Percentiles rank a stretch among this genome's conserved stretches.
These are phyloP conservation scores for Vireo griseus DNA, from an alignment of 2,797 vertebrate genomes.

Conservation along the genomic window DNA sequence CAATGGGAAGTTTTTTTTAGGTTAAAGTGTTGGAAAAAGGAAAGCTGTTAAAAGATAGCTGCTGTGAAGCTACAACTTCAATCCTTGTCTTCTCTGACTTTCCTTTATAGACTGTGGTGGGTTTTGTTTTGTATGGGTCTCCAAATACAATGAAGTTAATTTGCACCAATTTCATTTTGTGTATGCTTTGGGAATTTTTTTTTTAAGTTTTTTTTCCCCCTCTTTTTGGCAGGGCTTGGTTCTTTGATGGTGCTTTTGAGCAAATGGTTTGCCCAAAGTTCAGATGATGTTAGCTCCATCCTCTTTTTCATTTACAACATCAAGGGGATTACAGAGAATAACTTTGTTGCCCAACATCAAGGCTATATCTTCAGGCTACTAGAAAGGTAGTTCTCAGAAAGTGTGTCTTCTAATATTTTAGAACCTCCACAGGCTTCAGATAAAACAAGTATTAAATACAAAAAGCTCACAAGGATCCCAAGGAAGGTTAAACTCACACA, in stretches of 20 bases:
- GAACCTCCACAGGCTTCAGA: conserved; percentile 83
- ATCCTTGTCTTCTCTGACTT: conserved; percentile 73
- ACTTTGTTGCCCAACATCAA: conserved; percentile 84
- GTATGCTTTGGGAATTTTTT: conserved; percentile 55
- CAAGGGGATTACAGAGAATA: conserved; percentile 83
- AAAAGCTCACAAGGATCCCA: conserved; percentile 78
- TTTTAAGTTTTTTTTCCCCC: not conserved
- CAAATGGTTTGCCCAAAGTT: conserved; percentile 82
- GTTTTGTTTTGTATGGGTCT: conserved; percentile 77
- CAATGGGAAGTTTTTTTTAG: conserved; percentile 76
- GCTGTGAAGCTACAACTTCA: conserved; percentile 74
- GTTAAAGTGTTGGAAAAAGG: conserved; percentile 75
- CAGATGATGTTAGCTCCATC: conserved; percentile 78
- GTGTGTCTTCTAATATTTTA: conserved; percentile 84
- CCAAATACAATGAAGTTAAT: conserved; percentile 76
- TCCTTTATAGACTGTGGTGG: conserved; percentile 67
- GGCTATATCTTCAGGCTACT: conserved; percentile 81
- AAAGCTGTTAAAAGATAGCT: conserved; percentile 79
- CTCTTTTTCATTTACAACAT: conserved; percentile 83
- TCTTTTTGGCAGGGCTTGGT: conserved; percentile 69
- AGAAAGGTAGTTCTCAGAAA: conserved; percentile 83
- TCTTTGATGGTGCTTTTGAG: conserved; percentile 81
- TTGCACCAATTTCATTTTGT: conserved; percentile 80
- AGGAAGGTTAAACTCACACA: conserved; percentile 82
- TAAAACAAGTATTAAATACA: conserved; percentile 83